phyloP scores from a whole-genome alignment of 2,797 vertebrate genomes.

The Sebastes itinus region DNA sequence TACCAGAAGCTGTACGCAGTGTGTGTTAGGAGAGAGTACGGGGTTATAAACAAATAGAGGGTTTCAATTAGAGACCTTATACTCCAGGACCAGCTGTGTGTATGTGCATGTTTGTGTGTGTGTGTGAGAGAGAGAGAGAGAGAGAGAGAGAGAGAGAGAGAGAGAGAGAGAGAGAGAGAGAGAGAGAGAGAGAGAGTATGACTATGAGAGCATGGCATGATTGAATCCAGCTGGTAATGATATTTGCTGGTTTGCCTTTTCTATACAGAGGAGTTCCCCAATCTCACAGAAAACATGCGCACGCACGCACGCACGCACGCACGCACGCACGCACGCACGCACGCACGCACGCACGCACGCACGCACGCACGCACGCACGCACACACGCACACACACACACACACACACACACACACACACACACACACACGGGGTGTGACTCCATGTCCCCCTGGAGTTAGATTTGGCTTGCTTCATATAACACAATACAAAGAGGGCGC shows the following conservation, averaged over 20 bases:
- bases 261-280: constrained; percentile 11
- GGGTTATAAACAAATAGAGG: constrained; percentile 58
- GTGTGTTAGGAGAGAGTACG: constrained; percentile 24
- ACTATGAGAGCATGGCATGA: constrained; percentile 21
- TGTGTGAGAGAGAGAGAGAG: neutral
- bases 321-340: fast-evolving
- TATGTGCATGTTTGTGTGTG: neutral
- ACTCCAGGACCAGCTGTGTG: constrained; percentile 17
- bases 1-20: constrained; percentile 29
- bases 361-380: too few species aligned
- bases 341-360: fast-evolving
- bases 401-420: neutral
- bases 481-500: constrained; percentile 20
- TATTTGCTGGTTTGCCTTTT: constrained; percentile 47
- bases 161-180: neutral
- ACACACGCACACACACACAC: too few species aligned
- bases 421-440: neutral
- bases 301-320: too few species aligned
- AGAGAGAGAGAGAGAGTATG: neutral
- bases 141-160: neutral
- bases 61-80: constrained; percentile 56
- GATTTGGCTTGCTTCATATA: constrained; percentile 2
- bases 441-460: neutral
- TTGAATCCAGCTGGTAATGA: constrained; percentile 50
- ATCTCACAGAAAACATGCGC: neutral